Percentiles rank a stretch among this genome's conserved stretches.
Conservation (phyloP, 2,888 invertebrate species). For the Disparrhopalites patrizii region DNA sequence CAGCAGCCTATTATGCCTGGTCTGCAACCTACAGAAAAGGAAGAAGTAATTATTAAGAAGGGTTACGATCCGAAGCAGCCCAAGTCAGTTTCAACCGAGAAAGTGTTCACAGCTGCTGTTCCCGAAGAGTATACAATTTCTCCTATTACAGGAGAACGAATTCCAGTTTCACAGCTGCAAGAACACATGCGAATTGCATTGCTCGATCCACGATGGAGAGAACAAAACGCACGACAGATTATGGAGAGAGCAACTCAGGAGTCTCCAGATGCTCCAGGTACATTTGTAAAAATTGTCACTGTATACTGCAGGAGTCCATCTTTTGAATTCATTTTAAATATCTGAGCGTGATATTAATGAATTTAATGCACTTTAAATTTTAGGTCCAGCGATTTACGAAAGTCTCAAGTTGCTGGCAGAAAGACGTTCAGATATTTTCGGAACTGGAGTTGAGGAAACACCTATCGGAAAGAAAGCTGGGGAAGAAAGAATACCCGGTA, state of each 20-base stretch:
- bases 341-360: background rate
- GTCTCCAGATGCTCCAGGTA: conserved; percentile 69
- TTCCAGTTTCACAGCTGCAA: conserved; percentile 93
- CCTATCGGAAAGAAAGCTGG: conserved; percentile 98
- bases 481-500: conserved; percentile 55
- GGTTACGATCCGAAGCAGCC: conserved; percentile 94
- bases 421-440: conserved; percentile 99
- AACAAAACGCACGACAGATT: conserved; percentile 90
- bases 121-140: conserved; percentile 92
- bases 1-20: conserved; percentile 54
- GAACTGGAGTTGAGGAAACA: conserved; percentile 97
- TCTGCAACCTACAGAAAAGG: conserved; percentile 50
- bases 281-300: too few species aligned
- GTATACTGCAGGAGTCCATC: too few species aligned
- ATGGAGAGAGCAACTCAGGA: conserved; percentile 90
- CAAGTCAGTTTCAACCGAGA: conserved; percentile 53
- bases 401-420: conserved; percentile 94
- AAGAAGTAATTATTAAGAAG: conserved; percentile 88
- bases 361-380: conserved; percentile 50
- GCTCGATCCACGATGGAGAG: conserved; percentile 95
- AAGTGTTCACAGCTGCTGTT: conserved; percentile 60
- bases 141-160: conserved; percentile 96
- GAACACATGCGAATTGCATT: conserved; percentile 97
- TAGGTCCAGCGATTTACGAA: conserved; percentile 86
- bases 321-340: background rate